Percentiles rank a stretch among this genome's conserved stretches.
These are phyloP conservation scores for Cynoglossus semilaevis DNA, from an alignment of 2,113 vertebrate species.

Conservation along the genomic window DNA sequence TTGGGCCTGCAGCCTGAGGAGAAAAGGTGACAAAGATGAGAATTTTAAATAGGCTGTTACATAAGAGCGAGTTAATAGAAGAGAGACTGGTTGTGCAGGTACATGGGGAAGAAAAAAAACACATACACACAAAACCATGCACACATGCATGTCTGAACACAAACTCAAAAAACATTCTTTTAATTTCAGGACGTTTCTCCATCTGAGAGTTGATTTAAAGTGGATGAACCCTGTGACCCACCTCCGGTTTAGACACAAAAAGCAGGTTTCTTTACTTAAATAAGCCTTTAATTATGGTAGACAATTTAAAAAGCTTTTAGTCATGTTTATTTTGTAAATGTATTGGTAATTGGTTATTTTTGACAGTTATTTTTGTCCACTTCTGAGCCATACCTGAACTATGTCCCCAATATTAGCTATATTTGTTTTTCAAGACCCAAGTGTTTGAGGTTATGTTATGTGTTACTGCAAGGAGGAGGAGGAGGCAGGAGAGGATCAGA, in stretches of 20 bases:
- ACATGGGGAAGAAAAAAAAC: neutral
- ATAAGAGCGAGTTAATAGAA: conserved; percentile 29
- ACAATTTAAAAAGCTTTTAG: too few species aligned
- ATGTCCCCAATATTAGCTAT: too few species aligned
- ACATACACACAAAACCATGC: neutral
- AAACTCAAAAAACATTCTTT: neutral
- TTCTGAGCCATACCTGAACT: too few species aligned
- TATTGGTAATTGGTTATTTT: too few species aligned
- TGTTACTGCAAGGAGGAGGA: too few species aligned
- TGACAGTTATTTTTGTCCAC: too few species aligned
- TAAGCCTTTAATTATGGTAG: too few species aligned
- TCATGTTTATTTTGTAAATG: too few species aligned
- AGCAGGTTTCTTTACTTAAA: neutral
- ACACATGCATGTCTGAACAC: neutral
- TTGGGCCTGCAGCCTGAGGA: neutral
- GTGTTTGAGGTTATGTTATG: too few species aligned
- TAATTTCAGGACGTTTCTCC: neutral
- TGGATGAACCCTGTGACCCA: neutral
- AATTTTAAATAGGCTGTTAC: conserved; percentile 51
- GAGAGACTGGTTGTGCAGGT: conserved; percentile 38
- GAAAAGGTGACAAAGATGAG: neutral
- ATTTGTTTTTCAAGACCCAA: too few species aligned
- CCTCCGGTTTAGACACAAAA: neutral
- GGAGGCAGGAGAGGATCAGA: too few species aligned
- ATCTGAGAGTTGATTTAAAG: neutral